Evolutionary conservation across 2,797 vertebrate species (phyloP).

Genomic region (Craterocephalus amniculus): DNA sequence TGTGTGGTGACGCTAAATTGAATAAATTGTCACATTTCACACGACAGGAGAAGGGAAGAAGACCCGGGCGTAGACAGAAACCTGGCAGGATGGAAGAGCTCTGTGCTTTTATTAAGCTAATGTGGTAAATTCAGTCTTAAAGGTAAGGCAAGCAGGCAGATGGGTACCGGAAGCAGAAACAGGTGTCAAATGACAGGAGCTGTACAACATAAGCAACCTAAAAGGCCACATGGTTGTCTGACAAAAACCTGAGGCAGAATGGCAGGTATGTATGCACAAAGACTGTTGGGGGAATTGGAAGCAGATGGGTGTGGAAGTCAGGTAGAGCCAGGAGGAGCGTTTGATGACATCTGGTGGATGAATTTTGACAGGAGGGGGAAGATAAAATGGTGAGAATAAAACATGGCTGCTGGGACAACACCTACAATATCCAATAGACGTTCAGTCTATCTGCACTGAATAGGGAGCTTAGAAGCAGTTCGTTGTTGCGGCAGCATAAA

Average conservation of each 20-base stretch:
- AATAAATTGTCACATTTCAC: constrained; percentile 42
- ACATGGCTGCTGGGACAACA: not conserved
- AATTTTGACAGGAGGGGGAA: not conserved
- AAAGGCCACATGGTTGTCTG: not conserved
- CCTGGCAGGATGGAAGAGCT: constrained; percentile 7
- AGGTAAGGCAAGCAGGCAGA: constrained; percentile 5
- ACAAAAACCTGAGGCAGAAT: constrained; percentile 3
- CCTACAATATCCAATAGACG: not conserved
- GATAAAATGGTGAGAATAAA: constrained; percentile 6
- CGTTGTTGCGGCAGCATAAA: not conserved
- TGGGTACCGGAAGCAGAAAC: constrained; percentile 1
- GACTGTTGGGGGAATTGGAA: constrained; percentile 21
- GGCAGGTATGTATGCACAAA: not conserved
- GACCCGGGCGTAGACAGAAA: constrained; percentile 4
- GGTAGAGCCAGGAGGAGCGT: not conserved
- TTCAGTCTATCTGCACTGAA: not conserved
- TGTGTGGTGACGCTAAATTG: constrained; percentile 42
- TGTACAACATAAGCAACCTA: not conserved
- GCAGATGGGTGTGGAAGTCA: constrained; percentile 10
- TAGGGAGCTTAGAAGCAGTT: not conserved
- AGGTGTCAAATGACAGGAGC: not conserved
- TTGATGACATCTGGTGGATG: not conserved
- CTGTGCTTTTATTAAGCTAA: constrained; percentile 3
- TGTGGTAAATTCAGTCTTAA: constrained; percentile 3
- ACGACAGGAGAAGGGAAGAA: not conserved